Evolutionary conservation across 2,888 invertebrate genomes (phyloP).

Genomic region (Griposia aprilina): DNA sequence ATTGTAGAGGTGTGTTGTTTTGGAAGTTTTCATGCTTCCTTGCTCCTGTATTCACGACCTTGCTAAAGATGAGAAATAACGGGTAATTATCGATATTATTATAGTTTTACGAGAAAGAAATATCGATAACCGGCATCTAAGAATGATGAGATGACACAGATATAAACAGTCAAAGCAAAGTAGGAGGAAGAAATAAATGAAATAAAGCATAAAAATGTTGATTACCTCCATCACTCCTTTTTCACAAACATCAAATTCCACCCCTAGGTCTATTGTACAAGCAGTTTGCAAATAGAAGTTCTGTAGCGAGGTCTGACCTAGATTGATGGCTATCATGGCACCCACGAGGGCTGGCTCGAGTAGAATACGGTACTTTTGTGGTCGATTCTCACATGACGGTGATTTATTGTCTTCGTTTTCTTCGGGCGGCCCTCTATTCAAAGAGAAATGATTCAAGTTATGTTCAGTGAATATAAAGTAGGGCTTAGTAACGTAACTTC

Average conservation of each 20-base stretch:
- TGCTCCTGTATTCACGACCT: background rate
- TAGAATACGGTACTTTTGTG: constrained; percentile 87
- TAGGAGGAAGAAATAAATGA: background rate
- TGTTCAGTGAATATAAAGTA: constrained; percentile 38
- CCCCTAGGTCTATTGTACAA: constrained; percentile 92
- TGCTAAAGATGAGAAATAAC: background rate
- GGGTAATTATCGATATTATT: background rate
- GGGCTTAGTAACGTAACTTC: constrained; percentile 13
- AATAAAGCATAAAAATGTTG: background rate
- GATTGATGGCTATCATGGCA: constrained; percentile 91
- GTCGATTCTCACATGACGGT: constrained; percentile 51
- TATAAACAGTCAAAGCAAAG: background rate
- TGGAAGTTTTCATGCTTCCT: background rate
- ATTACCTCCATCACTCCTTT: constrained; percentile 79
- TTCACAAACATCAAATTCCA: constrained; percentile 91
- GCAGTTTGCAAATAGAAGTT: constrained; percentile 94
- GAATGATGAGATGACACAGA: constrained; percentile 8
- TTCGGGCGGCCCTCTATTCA: constrained; percentile 55
- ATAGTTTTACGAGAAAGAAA: background rate
- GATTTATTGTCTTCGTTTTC: constrained; percentile 65
- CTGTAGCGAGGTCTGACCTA: constrained; percentile 93
- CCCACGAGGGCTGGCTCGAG: constrained; percentile 93
- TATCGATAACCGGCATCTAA: constrained; percentile 2
- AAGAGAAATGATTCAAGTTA: constrained; percentile 58
- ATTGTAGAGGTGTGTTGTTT: constrained; percentile 7